Percentiles rank a stretch among this genome's conserved stretches.
phyloP scores from a whole-genome alignment of 2,888 invertebrate genomes.

The Mimas tiliae region DNA sequence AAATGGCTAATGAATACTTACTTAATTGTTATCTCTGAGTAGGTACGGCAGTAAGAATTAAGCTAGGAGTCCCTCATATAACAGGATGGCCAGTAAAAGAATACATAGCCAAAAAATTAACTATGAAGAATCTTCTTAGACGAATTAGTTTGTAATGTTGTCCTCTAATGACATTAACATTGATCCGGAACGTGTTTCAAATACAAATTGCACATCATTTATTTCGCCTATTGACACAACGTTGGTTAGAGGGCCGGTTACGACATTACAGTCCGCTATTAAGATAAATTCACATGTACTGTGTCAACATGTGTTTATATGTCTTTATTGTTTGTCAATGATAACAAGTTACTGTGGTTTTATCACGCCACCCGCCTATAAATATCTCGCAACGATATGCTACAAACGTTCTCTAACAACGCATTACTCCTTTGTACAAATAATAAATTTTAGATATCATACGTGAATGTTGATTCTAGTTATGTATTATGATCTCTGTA shows the following conservation, averaged over 20 bases:
- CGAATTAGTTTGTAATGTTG: neutral
- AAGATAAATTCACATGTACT: constrained; percentile 48
- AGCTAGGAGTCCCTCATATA: too few relatives aligned
- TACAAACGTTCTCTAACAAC: constrained; percentile 18
- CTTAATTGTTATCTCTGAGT: too few relatives aligned
- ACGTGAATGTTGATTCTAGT: neutral
- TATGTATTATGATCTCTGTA: neutral
- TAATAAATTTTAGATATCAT: neutral
- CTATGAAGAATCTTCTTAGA: neutral
- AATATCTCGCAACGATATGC: constrained; percentile 45
- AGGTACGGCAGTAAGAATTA: too few relatives aligned
- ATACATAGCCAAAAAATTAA: neutral
- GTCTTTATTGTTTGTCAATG: constrained; percentile 70
- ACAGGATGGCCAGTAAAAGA: too few relatives aligned
- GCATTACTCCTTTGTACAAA: constrained; percentile 10
- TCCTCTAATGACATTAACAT: neutral
- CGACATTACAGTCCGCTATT: constrained; percentile 45
- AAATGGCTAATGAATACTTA: too few relatives aligned
- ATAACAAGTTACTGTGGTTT: constrained; percentile 62
- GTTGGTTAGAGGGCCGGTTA: too few relatives aligned
- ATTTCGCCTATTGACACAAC: constrained; percentile 36
- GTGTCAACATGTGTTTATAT: constrained; percentile 54
- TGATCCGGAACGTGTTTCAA: constrained; percentile 4
- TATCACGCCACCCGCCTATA: constrained; percentile 66
- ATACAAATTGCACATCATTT: constrained; percentile 6